A percentile compares a stretch with the other conserved stretches of the same genome.
phyloP scores from a whole-genome alignment of 2,888 invertebrate species.

The Incurvaria masculella region DNA sequence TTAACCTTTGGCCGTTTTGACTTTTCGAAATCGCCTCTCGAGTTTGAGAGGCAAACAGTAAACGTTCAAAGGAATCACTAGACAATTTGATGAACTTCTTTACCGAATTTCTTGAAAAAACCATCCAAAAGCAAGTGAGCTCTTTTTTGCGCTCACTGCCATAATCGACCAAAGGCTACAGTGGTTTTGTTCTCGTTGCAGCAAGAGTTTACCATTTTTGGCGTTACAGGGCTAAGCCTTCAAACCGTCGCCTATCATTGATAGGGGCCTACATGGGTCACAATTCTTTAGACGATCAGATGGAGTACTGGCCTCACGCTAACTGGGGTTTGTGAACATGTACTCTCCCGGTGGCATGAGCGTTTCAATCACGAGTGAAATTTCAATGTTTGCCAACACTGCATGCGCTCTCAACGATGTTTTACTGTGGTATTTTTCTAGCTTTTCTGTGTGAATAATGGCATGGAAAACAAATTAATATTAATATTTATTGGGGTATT shows the following conservation, averaged over 20 bases:
- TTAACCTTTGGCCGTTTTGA: conserved; percentile 2
- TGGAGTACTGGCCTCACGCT: conserved; percentile 59
- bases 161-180: conserved; percentile 17
- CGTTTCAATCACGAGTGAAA: no score
- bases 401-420: conserved; percentile 3
- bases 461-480: not conserved
- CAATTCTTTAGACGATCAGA: conserved; percentile 52
- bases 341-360: conserved; percentile 22
- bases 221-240: conserved; percentile 47
- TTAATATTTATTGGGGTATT: not conserved
- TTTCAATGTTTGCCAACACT: not conserved
- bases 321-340: conserved; percentile 59
- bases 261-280: conserved; percentile 51
- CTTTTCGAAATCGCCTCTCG: conserved; percentile 13
- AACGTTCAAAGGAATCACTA: not conserved
- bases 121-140: not conserved
- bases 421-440: not conserved
- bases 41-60: not conserved
- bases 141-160: not conserved
- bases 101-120: not conserved
- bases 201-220: conserved; percentile 57
- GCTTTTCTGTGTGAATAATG: not conserved
- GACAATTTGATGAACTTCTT: not conserved
- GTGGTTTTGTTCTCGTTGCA: conserved; percentile 46
- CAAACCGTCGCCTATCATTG: conserved; percentile 37